Conservation (phyloP, 2,113 vertebrate genomes). For the Limanda limanda region DNA sequence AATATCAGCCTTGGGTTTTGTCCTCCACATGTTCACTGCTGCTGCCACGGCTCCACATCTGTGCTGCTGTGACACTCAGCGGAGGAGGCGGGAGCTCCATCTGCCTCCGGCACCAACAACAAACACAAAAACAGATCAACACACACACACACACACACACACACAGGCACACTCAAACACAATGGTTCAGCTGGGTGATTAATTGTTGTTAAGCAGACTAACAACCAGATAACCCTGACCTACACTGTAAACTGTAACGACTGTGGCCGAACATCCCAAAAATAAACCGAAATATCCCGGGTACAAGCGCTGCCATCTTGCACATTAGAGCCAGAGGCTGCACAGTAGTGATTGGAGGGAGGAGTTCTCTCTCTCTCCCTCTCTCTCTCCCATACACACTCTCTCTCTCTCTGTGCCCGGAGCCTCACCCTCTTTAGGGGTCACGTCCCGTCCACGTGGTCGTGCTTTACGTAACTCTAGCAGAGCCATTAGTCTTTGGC, state of each 20-base stretch:
- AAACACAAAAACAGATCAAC: constrained; percentile 41
- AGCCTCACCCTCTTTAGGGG: constrained; percentile 53
- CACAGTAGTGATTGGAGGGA: no score
- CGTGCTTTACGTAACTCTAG: constrained; percentile 63
- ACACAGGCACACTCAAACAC: not conserved
- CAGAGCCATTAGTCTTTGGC: constrained; percentile 45
- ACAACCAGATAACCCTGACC: no score
- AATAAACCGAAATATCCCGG: no score
- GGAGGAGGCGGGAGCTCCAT: constrained; percentile 7
- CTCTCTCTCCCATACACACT: constrained; percentile 5
- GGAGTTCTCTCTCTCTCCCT: no score
- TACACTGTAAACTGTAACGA: no score
- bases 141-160: not conserved
- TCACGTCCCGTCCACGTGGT: constrained; percentile 58
- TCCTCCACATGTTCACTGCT: constrained; percentile 25
- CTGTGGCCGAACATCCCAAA: no score
- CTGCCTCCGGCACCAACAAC: constrained; percentile 32
- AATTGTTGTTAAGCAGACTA: not conserved
- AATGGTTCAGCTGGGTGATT: not conserved
- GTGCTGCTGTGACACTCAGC: constrained; percentile 28
- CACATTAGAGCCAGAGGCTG: no score
- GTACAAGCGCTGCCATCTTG: no score
- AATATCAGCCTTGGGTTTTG: constrained; percentile 8
- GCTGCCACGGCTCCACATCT: constrained; percentile 44
- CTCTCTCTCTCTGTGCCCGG: no score